Percentiles rank a stretch among this genome's conserved stretches.
phyloP scores from a whole-genome alignment of 2,797 vertebrate species.

The Morus bassanus region DNA sequence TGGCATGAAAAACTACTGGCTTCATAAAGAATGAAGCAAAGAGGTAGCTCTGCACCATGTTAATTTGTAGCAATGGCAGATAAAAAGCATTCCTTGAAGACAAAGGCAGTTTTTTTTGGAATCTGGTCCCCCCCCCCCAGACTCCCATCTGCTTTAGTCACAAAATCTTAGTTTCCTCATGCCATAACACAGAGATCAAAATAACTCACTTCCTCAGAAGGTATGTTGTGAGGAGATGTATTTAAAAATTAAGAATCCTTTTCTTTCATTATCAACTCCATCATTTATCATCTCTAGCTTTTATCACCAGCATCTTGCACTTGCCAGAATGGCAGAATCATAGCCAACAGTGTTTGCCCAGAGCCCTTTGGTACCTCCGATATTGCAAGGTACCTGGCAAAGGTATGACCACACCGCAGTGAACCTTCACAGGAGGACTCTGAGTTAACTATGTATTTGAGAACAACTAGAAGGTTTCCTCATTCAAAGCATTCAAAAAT shows the following conservation, averaged over 20 bases:
- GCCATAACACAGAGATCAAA: neutral
- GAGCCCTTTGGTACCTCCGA: neutral
- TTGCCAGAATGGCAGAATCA: neutral
- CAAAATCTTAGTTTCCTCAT: neutral
- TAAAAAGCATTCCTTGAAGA: neutral
- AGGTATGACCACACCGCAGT: neutral
- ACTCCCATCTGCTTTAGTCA: neutral
- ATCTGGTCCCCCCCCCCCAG: neutral
- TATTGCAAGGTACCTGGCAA: neutral
- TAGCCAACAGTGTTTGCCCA: neutral
- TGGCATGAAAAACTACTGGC: neutral
- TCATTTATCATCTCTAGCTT: neutral
- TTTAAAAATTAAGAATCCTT: conserved; percentile 5
- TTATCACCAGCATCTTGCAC: neutral
- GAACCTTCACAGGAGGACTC: neutral
- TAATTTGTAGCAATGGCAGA: neutral
- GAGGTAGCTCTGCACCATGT: neutral
- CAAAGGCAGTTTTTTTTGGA: neutral
- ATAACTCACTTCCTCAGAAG: neutral
- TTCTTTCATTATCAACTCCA: neutral
- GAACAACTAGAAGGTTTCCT: neutral
- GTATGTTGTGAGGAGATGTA: neutral
- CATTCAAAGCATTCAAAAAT: neutral
- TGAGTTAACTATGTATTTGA: neutral
- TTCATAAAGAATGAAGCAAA: neutral